Percentiles rank a stretch among this genome's conserved stretches.
phyloP scores from a whole-genome alignment of 64 coral and sea anemone species.

The Orbicella faveolata region DNA sequence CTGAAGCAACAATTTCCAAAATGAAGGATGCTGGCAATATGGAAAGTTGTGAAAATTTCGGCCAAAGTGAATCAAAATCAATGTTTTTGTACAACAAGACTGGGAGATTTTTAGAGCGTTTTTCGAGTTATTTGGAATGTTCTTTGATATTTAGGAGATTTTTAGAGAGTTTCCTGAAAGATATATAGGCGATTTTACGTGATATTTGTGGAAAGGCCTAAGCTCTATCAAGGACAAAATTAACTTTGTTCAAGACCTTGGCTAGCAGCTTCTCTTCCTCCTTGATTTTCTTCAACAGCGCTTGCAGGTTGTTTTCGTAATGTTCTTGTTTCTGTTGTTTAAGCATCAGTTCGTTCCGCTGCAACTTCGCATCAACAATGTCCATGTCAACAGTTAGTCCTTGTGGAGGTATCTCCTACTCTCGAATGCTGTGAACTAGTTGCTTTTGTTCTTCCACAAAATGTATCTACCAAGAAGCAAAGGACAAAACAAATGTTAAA shows the following conservation, averaged over 20 bases:
- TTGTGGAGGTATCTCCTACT: conserved; percentile 2
- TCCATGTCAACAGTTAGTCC: conserved; percentile 31
- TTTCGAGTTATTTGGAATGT: too few relatives aligned
- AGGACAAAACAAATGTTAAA: too few relatives aligned
- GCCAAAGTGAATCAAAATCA: too few relatives aligned
- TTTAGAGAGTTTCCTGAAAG: too few relatives aligned
- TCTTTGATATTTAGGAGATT: too few relatives aligned
- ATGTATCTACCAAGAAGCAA: conserved; percentile 28
- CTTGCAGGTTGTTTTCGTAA: conserved; percentile 21
- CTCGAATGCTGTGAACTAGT: conserved; percentile 59
- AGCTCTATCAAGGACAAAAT: not conserved
- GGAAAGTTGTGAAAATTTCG: too few relatives aligned
- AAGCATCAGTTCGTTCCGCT: conserved; percentile 63
- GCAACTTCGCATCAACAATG: conserved; percentile 63
- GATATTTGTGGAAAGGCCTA: too few relatives aligned
- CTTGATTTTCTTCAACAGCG: conserved; percentile 43
- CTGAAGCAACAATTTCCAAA: too few relatives aligned
- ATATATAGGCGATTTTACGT: too few relatives aligned
- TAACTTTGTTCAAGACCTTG: not conserved
- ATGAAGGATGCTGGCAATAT: too few relatives aligned
- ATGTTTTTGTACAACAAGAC: too few relatives aligned
- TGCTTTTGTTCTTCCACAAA: conserved; percentile 75
- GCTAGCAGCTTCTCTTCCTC: conserved; percentile 31
- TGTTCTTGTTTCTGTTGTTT: conserved; percentile 80
- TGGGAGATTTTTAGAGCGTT: too few relatives aligned